Base-by-base conservation (phyloP, 2,797 vertebrate species). In the Dendrocincla tyrannina region DNA sequence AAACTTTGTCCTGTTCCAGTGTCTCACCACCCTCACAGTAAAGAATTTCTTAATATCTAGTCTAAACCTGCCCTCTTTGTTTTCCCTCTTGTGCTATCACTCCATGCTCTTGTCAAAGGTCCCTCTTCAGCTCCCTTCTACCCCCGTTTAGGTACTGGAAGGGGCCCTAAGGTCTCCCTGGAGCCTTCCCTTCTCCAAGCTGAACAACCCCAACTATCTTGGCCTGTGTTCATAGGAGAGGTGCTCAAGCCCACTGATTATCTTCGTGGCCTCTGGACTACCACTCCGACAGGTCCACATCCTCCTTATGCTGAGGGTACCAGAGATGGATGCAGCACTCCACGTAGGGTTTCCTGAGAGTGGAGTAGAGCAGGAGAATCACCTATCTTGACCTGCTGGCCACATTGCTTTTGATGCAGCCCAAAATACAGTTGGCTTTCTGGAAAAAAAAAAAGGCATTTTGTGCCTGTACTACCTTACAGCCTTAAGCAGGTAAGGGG, bases 371-470 rank as follows among this genome's bases (percentile, higher is more conserved):
- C 6, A 12, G 39, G 44, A 66, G 17, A 28, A 84, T 59, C 46
- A 53, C 3, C 33, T 53, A 30, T 30, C 25, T 47, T 0, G 0
- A 20, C 22, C 39, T 59, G 33, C 52, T 66, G n/a, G 39, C 39
- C 39, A 11, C 9, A 13, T 22, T 46, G 30, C 52, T 66, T 72
- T 66, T 59, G 25, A 8, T 35, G 22, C 58, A 35, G 50, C 64
- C 19, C n/a, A 64, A n/a, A 70, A 70, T 25, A 22, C 23, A 37
- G 35, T 0, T 83, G 49, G 11, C 19, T 64, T 49, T 52, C 28
- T 41, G n/a, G 1, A 16, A 62, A 55, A 59, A 17, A 24, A 24
- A 46, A 9, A 10, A 0, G 8, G 20, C n/a, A 3, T n/a, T n/a
- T 12, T 74, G 6, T 78, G 18, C 27, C 52, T 70, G 66, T 27